Evolutionary conservation across 2,113 vertebrate genomes (phyloP).

Genomic region (Solenodon paradoxus): DNA sequence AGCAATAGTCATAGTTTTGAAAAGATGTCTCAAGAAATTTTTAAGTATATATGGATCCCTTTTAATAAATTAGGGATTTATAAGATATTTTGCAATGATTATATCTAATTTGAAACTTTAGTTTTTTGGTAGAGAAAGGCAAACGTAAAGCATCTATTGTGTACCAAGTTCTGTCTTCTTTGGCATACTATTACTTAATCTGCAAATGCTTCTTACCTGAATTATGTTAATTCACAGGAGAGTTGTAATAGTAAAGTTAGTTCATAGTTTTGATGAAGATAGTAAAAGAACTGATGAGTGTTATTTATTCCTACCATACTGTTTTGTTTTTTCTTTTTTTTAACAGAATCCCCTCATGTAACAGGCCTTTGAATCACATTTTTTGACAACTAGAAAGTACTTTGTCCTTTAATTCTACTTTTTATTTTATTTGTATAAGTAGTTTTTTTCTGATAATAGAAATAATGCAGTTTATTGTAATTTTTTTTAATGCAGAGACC

Average conservation of each 20-base stretch:
- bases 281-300: neutral
- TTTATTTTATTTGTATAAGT: neutral
- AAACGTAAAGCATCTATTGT: neutral
- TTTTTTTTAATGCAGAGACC: neutral
- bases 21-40: neutral
- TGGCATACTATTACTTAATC: neutral
- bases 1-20: neutral
- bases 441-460: neutral
- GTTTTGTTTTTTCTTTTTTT: neutral
- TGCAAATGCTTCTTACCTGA: neutral
- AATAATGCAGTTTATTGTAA: neutral
- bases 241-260: neutral
- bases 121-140: neutral
- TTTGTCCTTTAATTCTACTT: neutral
- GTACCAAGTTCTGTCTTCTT: neutral
- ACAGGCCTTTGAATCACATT: neutral
- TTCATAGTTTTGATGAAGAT: neutral
- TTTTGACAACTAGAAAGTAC: neutral
- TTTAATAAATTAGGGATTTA: neutral
- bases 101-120: neutral
- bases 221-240: neutral
- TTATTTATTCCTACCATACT: neutral
- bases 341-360: neutral
- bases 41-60: neutral
- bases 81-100: neutral